These are phyloP conservation scores for Spilosoma lubricipeda DNA, from an alignment of 2,888 invertebrate species.

Conservation along the genomic window DNA sequence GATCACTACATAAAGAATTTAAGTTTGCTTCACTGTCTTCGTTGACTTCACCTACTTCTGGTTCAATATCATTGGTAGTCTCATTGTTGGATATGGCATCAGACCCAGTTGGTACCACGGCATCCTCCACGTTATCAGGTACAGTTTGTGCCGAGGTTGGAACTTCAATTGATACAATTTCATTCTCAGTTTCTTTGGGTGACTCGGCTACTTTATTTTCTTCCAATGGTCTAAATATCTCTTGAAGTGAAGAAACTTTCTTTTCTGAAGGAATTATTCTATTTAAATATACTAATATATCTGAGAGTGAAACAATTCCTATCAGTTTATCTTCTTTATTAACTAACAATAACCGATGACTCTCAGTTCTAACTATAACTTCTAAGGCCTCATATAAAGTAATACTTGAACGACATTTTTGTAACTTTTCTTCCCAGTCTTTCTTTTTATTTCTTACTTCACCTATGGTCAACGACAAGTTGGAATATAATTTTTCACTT, in stretches of 20 bases:
- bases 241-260: slow-evolving; percentile 82
- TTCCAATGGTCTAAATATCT: slow-evolving; percentile 81
- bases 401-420: slow-evolving; percentile 94
- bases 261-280: slow-evolving; percentile 82
- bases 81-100: slow-evolving; percentile 41
- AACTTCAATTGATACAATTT: slow-evolving; percentile 78
- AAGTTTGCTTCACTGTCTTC: slow-evolving; percentile 50
- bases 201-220: slow-evolving; percentile 81
- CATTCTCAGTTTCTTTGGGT: slow-evolving; percentile 78
- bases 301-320: slow-evolving; percentile 82
- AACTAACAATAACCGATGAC: slow-evolving; percentile 85
- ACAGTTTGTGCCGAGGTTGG: slow-evolving; percentile 67
- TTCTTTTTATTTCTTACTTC: slow-evolving; percentile 95
- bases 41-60: slow-evolving; percentile 52
- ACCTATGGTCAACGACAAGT: slow-evolving; percentile 94
- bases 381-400: slow-evolving; percentile 94
- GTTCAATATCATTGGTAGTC: slow-evolving; percentile 51
- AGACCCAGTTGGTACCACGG: slow-evolving; percentile 46
- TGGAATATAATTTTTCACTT: slow-evolving; percentile 96
- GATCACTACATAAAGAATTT: slow-evolving; percentile 51
- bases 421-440: slow-evolving; percentile 97
- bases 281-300: slow-evolving; percentile 84
- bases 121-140: slow-evolving; percentile 63
- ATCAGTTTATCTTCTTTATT: slow-evolving; percentile 82
- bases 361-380: slow-evolving; percentile 96